phyloP scores from a whole-genome alignment of 35 echinoderm and acorn worm species.

The Stichopus chloronotus region DNA sequence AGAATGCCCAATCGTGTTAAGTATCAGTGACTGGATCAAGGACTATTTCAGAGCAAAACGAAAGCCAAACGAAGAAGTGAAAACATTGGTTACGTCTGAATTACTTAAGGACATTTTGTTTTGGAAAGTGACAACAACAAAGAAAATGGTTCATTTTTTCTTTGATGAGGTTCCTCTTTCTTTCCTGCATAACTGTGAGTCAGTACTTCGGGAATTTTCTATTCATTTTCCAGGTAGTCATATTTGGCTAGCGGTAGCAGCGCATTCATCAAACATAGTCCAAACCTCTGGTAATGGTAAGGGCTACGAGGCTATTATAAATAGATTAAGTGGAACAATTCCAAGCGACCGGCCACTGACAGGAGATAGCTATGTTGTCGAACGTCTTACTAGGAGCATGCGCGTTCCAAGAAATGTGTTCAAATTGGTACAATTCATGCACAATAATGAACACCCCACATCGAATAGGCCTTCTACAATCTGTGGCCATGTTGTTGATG shows the following conservation, averaged over 20 bases:
- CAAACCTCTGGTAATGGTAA: background rate
- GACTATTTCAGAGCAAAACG: background rate
- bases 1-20: background rate
- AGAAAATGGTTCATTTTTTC: conserved; percentile 3
- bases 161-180: conserved; percentile 17
- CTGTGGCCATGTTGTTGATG: conserved; percentile 3
- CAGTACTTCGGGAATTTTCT: background rate
- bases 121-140: background rate
- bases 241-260: background rate
- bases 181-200: conserved; percentile 16
- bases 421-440: background rate
- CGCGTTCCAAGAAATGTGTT: conserved; percentile 27
- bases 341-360: background rate
- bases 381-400: background rate
- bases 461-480: background rate
- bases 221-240: background rate
- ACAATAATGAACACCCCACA: background rate
- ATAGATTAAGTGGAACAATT: background rate
- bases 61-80: background rate
- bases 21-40: background rate
- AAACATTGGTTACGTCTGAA: conserved; percentile 12
- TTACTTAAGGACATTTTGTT: background rate
- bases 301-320: background rate
- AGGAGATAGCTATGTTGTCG: background rate
- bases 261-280: background rate